Percentiles rank a stretch among this genome's conserved stretches.
These are phyloP conservation scores for Actinia equina DNA, from an alignment of 64 coral and sea anemone species.

Conservation along the genomic window DNA sequence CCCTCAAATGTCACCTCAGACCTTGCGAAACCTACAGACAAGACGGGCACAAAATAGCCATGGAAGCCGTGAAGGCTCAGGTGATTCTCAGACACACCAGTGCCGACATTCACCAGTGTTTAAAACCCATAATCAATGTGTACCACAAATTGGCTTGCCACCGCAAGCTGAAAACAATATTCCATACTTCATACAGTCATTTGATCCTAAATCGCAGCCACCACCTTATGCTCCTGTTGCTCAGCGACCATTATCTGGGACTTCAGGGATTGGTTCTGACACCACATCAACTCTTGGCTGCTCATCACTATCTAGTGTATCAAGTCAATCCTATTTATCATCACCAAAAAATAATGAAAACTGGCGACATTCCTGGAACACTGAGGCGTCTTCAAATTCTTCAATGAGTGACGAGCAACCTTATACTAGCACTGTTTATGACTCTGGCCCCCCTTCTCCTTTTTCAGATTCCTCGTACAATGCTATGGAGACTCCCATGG, in stretches of 20 bases:
- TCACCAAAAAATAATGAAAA: slow-evolving; percentile 44
- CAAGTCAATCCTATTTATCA: slow-evolving; percentile 33
- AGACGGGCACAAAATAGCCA: slow-evolving; percentile 19
- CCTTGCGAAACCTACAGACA: slow-evolving; percentile 20
- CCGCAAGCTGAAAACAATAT: slow-evolving; percentile 4
- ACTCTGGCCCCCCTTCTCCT: slow-evolving; percentile 78
- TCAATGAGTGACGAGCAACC: slow-evolving; percentile 92
- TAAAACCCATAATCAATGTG: neutral
- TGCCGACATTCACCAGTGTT: neutral
- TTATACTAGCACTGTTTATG: slow-evolving; percentile 49
- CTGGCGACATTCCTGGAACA: slow-evolving; percentile 88
- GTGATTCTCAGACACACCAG: slow-evolving; percentile 14
- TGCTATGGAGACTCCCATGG: slow-evolving; percentile 36
- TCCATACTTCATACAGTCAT: slow-evolving; percentile 74
- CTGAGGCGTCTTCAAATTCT: slow-evolving; percentile 89
- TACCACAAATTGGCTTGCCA: slow-evolving; percentile 11
- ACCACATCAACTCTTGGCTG: slow-evolving; percentile 39
- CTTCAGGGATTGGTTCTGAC: slow-evolving; percentile 29
- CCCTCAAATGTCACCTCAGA: slow-evolving; percentile 32
- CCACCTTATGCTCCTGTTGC: slow-evolving; percentile 75
- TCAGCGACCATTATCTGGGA: slow-evolving; percentile 38
- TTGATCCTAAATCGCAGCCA: slow-evolving; percentile 47
- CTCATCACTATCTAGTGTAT: slow-evolving; percentile 13
- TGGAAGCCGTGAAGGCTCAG: slow-evolving; percentile 21
- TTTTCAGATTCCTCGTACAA: slow-evolving; percentile 61